phyloP scores from a whole-genome alignment of 1,140 invertebrate species.

The Halotydeus destructor region DNA sequence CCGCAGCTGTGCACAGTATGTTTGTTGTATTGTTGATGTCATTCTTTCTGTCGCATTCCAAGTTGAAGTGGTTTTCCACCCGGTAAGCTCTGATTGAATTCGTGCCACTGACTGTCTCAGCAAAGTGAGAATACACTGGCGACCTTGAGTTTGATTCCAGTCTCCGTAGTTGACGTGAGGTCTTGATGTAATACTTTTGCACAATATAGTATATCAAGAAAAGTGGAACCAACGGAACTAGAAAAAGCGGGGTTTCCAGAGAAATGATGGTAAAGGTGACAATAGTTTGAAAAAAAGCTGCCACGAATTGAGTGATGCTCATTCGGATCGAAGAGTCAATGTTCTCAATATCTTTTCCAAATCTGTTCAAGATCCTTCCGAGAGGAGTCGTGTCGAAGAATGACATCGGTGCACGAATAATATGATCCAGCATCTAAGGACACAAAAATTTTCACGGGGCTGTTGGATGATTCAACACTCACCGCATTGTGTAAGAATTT shows the following conservation, averaged over 20 bases:
- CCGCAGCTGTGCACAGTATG: constrained; percentile 21
- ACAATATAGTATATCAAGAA: constrained; percentile 33
- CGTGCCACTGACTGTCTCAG: constrained; percentile 24
- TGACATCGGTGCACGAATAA: constrained; percentile 23
- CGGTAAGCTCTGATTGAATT: constrained; percentile 24
- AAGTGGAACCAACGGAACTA: constrained; percentile 37
- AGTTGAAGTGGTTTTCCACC: constrained; percentile 21
- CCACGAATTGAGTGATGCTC: constrained; percentile 28
- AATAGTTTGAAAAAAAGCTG: constrained; percentile 41
- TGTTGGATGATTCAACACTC: constrained; percentile 8
- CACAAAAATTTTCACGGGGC: constrained; percentile 9
- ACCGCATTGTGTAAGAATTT: constrained; percentile 11
- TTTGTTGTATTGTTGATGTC: constrained; percentile 31
- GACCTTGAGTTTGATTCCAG: constrained; percentile 31
- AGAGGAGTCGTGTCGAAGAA: constrained; percentile 28
- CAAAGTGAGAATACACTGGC: constrained; percentile 31
- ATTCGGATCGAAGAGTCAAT: constrained; percentile 26
- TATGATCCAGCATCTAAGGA: constrained; percentile 19
- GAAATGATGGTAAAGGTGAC: constrained; percentile 50
- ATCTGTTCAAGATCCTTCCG: constrained; percentile 28
- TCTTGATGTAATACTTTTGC: constrained; percentile 28
- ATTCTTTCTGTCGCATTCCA: constrained; percentile 27
- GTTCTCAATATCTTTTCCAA: constrained; percentile 28
- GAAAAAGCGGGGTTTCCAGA: constrained; percentile 50
- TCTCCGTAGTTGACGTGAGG: constrained; percentile 31